Evolutionary conservation across 2,797 vertebrate species (phyloP), one percentile per base, ranked within the genome.

Genomic region (Anolis apletophallus): DNA sequence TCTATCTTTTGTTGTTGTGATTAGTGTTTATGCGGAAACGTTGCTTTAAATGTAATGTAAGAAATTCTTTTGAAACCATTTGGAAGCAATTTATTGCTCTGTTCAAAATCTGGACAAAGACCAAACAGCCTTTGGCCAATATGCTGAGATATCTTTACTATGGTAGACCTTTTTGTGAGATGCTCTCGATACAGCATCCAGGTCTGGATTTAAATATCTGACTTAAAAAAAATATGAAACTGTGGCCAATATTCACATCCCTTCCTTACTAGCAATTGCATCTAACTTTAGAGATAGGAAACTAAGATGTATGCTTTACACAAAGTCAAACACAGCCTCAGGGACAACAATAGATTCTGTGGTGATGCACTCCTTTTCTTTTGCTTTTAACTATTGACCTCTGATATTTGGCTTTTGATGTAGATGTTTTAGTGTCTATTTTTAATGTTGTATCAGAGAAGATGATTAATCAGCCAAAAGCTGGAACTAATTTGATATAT

Each of bases 391-490:
- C 72, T 72, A 13, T 83, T 1, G 73, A 67, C 54, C 29, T 73
- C 0, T 0, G 1, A 16, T 2, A 76, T 86, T 91, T 90, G 55
- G 7, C 0, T 9, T 87, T 75, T 83, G 14, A 12, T 90, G 34
- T 2, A 73, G 67, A 87, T 88, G 83, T 84, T 91, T 80, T 23
- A 84, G 75, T 90, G 72, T 54, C n/a, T 59, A 71, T 89, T 82
- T 90, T 87, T 85, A 90, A 91, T 72, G 40, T 36, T 84, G 85
- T 81, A 52, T 77, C 26, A 69, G 14, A 90, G 4, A 61, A 81
- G 0, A 85, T 91, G 74, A 85, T 88, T 80, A 88, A 94, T 87
- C 89, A 87, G 19, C 19, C 74, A 17, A 83, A 34, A 29, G 17
- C 29, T 68, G 55, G 71, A 84, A 90, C 36, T 46, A 16, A 87